Evolutionary conservation across 2,888 invertebrate species (phyloP), one percentile per base, ranked within the genome.

Genomic region (Dendrolimus houi): DNA sequence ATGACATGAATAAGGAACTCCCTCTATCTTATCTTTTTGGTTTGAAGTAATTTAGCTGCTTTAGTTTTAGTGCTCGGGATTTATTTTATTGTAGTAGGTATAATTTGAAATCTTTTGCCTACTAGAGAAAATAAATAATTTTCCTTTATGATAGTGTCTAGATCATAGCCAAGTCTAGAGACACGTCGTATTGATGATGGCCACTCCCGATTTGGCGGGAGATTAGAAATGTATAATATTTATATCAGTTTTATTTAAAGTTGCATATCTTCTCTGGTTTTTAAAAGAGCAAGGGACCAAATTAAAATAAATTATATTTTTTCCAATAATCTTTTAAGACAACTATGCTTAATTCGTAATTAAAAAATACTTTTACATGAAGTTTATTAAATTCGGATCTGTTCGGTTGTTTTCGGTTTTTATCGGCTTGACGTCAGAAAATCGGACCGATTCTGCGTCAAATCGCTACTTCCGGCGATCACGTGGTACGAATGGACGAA

Each of bases 341-440:
- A 0, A 12, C 52, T 47, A 53, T 29, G 1, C 40, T 17, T 40
- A 7, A 8, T 58, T 62, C 54, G 2, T 52, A 3, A 7, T 1
- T 54, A 54, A 62, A 72, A 67, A 66, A 61, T 40, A 54, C 54
- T 60, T 67, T 72, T 68, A 77, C 74, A 76, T 74, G 74, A 64
- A 61, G 55, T 58, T 59, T 29, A 56, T 60, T 59, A 61, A 68
- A 70, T 77, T 88, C 87, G 87, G 68, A 3, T 63, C 63, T 67
- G 64, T 74, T 85, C 86, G 87, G 71, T 54, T 62, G 65, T 69
- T 62, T 71, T 87, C 88, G 87, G 71, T 54, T 62, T 64, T 69
- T 62, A 71, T 87, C 88, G 88, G 86, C 79, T 74, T 91, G 88
- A 90, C 88, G 89, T 91, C 88, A 89, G 79, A 79, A 70, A 72